A percentile compares a stretch with the other conserved stretches of the same genome.
phyloP scores from a whole-genome alignment of 2,113 vertebrate species.

The Corvus hawaiiensis region DNA sequence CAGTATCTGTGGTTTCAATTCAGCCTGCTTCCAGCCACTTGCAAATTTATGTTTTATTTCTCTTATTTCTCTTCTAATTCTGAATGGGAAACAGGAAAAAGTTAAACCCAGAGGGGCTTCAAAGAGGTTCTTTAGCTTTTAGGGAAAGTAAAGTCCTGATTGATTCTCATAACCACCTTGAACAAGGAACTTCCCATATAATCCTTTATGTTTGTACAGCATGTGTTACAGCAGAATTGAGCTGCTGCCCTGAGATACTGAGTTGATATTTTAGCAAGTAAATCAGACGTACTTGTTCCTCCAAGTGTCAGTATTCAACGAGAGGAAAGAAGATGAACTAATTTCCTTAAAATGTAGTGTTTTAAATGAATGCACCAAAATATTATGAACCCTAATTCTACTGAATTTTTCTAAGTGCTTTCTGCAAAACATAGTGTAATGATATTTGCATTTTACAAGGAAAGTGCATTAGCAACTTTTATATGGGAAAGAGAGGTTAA shows the following conservation, averaged over 20 bases:
- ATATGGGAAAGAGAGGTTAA: constrained; percentile 42
- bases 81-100: neutral
- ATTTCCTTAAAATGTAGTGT: neutral
- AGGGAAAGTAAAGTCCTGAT: neutral
- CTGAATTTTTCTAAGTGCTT: constrained; percentile 24
- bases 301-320: neutral
- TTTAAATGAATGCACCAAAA: constrained; percentile 21
- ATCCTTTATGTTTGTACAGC: neutral
- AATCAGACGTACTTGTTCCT: neutral
- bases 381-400: neutral
- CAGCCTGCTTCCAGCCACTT: neutral
- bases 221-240: neutral
- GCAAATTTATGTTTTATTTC: neutral
- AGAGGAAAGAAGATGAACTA: neutral
- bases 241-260: neutral
- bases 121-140: neutral
- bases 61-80: neutral
- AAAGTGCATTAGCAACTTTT: constrained; percentile 49
- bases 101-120: neutral
- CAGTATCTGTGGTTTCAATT: neutral
- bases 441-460: constrained; percentile 55
- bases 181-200: neutral
- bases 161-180: neutral
- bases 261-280: neutral
- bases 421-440: neutral